Evolutionary conservation across 1,140 invertebrate genomes (phyloP).

Genomic region (Harlomillsia oculata): DNA sequence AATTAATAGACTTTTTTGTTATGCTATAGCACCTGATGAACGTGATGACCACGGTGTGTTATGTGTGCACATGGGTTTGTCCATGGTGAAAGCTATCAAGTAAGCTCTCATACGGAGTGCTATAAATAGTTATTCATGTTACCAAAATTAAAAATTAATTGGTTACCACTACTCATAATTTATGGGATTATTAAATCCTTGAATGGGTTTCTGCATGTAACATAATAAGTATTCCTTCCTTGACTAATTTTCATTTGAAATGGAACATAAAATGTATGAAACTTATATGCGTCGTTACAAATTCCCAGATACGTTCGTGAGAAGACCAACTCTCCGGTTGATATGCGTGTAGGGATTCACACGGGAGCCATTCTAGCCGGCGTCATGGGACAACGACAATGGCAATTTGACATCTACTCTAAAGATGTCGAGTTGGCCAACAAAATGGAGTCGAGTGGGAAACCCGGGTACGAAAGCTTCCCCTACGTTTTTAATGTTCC

Average conservation of each 20-base stretch:
- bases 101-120: slow-evolving; percentile 45
- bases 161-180: no score
- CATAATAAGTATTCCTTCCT: no score
- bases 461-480: slow-evolving; percentile 84
- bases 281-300: no score
- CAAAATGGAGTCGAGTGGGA: slow-evolving; percentile 96
- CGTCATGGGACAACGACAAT: slow-evolving; percentile 89
- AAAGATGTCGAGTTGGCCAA: slow-evolving; percentile 95
- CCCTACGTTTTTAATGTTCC: no score
- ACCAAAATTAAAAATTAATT: background rate
- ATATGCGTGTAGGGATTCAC: slow-evolving; percentile 71
- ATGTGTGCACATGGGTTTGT: slow-evolving; percentile 87
- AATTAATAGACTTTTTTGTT: no score
- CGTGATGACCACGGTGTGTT: slow-evolving; percentile 84
- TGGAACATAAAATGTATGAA: no score
- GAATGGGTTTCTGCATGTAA: no score
- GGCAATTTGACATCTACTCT: slow-evolving; percentile 98
- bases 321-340: slow-evolving; percentile 76
- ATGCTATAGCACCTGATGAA: slow-evolving; percentile 64
- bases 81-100: slow-evolving; percentile 94
- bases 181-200: no score
- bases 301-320: slow-evolving; percentile 81
- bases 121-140: background rate
- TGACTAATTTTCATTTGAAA: no score
- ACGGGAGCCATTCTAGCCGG: slow-evolving; percentile 88